Conservation (phyloP, 2,797 vertebrate species). For the Furcifer pardalis region DNA sequence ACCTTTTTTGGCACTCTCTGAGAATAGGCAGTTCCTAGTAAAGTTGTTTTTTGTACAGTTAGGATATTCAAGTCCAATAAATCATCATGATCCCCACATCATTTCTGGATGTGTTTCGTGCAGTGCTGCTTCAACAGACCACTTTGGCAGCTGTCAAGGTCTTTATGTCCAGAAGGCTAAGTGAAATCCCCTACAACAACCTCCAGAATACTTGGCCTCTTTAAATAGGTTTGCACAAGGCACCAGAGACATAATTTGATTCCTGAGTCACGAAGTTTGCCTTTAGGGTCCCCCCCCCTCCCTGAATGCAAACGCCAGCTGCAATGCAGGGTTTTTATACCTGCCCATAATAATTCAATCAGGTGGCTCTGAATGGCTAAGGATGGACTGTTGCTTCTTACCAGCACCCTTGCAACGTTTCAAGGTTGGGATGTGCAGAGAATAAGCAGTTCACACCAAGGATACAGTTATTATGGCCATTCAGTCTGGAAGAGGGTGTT, state of each 20-base stretch:
- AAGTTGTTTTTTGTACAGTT: too few relatives aligned
- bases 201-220: background rate
- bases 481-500: background rate
- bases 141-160: background rate
- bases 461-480: background rate
- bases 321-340: slow-evolving; percentile 73
- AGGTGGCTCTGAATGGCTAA: slow-evolving; percentile 22
- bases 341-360: slow-evolving; percentile 60
- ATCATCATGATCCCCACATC: background rate
- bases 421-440: background rate
- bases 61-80: too few relatives aligned
- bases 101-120: background rate
- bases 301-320: slow-evolving; percentile 71
- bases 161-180: slow-evolving; percentile 23
- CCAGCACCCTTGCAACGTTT: background rate
- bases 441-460: background rate
- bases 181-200: slow-evolving; percentile 32
- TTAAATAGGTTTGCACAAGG: slow-evolving; percentile 55
- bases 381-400: slow-evolving; percentile 13
- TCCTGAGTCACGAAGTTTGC: slow-evolving; percentile 70
- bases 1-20: too few relatives aligned
- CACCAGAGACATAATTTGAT: slow-evolving; percentile 68
- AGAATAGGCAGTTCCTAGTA: too few relatives aligned
- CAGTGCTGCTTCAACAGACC: background rate
- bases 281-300: slow-evolving; percentile 42